Percentiles rank a stretch among this genome's conserved stretches.
Evolutionary conservation across 2,797 vertebrate species (phyloP).

Genomic region (Smutsia temminckii): DNA sequence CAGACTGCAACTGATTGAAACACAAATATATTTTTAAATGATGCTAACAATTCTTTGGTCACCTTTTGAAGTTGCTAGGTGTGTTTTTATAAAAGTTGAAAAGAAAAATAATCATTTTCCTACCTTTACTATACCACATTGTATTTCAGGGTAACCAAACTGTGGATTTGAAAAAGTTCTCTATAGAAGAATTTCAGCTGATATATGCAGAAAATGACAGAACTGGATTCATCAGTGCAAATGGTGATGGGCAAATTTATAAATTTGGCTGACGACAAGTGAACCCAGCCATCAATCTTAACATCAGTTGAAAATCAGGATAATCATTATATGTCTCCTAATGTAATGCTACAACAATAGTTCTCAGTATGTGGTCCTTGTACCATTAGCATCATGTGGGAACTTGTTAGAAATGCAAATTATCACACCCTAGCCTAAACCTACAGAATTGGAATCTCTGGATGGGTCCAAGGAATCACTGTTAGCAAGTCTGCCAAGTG

Average conservation of each 20-base stretch:
- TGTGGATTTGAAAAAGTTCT: neutral
- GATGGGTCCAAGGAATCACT: neutral
- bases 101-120: neutral
- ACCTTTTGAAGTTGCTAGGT: neutral
- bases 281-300: neutral
- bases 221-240: neutral
- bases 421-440: neutral
- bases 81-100: neutral
- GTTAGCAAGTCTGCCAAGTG: neutral
- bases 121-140: neutral
- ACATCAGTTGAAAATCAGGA: neutral
- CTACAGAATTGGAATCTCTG: neutral
- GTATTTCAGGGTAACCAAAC: neutral
- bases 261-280: neutral
- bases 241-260: neutral
- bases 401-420: conserved; percentile 5
- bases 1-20: neutral
- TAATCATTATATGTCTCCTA: neutral
- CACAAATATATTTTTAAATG: neutral
- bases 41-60: neutral
- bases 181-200: neutral
- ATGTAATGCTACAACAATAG: neutral
- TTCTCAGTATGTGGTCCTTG: neutral
- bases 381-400: neutral
- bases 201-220: neutral